These are phyloP conservation scores for Luffia ferchaultella DNA, from an alignment of 2,888 invertebrate species.

Conservation along the genomic window DNA sequence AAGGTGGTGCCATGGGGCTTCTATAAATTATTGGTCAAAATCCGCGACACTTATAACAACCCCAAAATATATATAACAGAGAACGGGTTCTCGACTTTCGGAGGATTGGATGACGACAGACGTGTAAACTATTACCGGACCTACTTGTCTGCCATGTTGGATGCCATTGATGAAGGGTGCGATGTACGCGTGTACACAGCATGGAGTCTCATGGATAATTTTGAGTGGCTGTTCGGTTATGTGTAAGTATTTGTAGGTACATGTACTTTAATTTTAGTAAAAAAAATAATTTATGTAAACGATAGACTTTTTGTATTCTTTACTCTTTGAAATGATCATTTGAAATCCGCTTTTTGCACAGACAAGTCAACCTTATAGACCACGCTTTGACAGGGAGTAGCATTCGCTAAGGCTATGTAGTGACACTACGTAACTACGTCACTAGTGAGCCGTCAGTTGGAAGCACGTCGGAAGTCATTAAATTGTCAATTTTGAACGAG, in stretches of 20 bases:
- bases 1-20: slow-evolving; percentile 70
- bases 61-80: slow-evolving; percentile 66
- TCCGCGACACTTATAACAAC: slow-evolving; percentile 56
- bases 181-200: slow-evolving; percentile 61
- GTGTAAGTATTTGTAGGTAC: slow-evolving; percentile 31
- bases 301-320: too few relatives aligned
- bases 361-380: too few relatives aligned
- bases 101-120: slow-evolving; percentile 49
- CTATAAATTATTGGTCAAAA: slow-evolving; percentile 57
- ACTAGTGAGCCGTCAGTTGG: too few relatives aligned
- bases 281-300: too few relatives aligned
- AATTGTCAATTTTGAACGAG: too few relatives aligned
- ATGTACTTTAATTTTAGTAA: too few relatives aligned
- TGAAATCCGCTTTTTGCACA: too few relatives aligned
- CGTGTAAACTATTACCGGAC: slow-evolving; percentile 43
- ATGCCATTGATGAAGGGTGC: slow-evolving; percentile 52
- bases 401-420: too few relatives aligned
- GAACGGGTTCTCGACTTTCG: slow-evolving; percentile 63
- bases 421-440: too few relatives aligned
- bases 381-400: too few relatives aligned
- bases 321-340: too few relatives aligned
- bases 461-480: too few relatives aligned
- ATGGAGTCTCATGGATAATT: slow-evolving; percentile 73
- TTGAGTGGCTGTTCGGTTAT: slow-evolving; percentile 70
- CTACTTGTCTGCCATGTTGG: slow-evolving; percentile 47